Evolutionary conservation across 1,140 invertebrate genomes (phyloP).

Genomic region (Zaprionus kolodkinae): DNA sequence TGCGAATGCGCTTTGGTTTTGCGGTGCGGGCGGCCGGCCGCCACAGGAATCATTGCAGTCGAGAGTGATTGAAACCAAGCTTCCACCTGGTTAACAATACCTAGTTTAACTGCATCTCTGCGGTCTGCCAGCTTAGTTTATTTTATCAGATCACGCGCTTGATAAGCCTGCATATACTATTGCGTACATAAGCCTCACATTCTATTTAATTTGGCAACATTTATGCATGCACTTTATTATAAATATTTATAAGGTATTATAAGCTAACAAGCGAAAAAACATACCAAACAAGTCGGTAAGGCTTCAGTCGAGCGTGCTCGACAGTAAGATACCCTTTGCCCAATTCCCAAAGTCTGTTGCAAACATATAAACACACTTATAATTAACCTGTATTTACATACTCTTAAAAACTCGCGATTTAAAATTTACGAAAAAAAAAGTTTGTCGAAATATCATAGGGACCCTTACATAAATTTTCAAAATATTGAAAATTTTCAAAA

Average conservation of each 20-base stretch:
- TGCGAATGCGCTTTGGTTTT: conserved; percentile 38
- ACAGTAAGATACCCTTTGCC: no score
- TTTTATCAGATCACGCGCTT: background rate
- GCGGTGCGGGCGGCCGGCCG: conserved; percentile 18
- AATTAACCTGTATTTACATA: no score
- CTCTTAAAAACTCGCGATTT: no score
- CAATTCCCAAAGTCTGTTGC: no score
- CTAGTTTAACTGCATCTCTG: conserved; percentile 20
- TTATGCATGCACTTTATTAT: background rate
- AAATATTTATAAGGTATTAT: conserved; percentile 8
- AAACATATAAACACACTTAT: no score
- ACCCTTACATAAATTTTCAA: no score
- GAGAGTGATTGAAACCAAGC: conserved; percentile 28
- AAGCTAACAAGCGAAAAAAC: no score
- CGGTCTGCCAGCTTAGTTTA: conserved; percentile 23
- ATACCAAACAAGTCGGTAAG: no score
- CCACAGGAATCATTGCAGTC: conserved; percentile 25
- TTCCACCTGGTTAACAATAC: conserved; percentile 15
- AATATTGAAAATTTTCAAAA: no score
- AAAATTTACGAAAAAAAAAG: no score
- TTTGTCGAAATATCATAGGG: no score
- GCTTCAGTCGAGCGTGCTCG: no score
- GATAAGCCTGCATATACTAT: background rate
- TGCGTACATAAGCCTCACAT: background rate
- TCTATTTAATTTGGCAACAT: background rate